Evolutionary conservation across 2,888 invertebrate genomes (phyloP), one percentile per base, ranked within the genome.

Genomic region (Drosophila anomalata): DNA sequence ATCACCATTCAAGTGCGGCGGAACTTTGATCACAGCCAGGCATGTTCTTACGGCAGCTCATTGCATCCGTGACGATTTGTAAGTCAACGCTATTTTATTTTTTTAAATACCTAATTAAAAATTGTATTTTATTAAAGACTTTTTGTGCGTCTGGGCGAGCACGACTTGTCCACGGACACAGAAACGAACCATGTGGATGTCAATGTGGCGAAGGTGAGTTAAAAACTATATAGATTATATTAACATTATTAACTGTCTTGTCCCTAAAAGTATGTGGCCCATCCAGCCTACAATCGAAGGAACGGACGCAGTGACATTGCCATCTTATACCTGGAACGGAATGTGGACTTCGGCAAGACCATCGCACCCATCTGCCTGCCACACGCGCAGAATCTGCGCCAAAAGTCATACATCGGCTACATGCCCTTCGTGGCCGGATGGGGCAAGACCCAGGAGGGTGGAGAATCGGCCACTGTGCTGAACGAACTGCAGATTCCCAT

Each of bases 321-420:
- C 0, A 89, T 98, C 1, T 90, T 98, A 0, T 93, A 93, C 63
- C 90, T 97, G 53, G 91, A 93, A 3, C 85, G 90, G 0, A 93
- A 94, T 1, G 94, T 95, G 0, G 77, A 91, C 1, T 94, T 94
- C 65, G 92, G 94, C 6, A 69, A 91, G 12, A 87, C 93, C 24
- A 94, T 97, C 54, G 92, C 92, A 73, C 96, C 97, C 0, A 94
- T 97, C 74, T 97, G 97, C 89, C 91, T 97, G 55, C 97, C 97
- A 0, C 89, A 92, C 12, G 90, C 92, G 9, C 90, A 92, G 0
- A 92, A 93, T 4, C 84, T 95, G 44, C 92, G 94, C 47, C 89
- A 92, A 0, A 93, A 92, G 48, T 92, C 92, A 12, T 95, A 94
- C 69, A 94, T 94, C 1, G 91, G 93, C 42, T 92, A 92, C 63